Base-by-base conservation (phyloP, 2,888 invertebrate species). In the Brassicogethes aeneus region DNA sequence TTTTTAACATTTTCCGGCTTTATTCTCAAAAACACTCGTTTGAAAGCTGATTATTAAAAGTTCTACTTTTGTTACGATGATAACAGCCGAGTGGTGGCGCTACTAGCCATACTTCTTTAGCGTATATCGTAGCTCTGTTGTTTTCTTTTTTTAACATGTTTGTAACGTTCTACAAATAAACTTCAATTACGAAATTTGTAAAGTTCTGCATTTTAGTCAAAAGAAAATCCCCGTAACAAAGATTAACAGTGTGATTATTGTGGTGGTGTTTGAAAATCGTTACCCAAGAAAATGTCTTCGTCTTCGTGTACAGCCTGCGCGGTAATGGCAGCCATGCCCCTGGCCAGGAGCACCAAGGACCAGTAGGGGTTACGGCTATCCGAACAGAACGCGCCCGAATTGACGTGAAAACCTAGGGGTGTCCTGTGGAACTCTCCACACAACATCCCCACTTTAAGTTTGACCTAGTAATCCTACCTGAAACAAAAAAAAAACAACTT, bases 211-310 rank as follows among this genome's bases (percentile, higher is more conserved):
- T 7, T 5, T 23, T 23, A 23, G n/a, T n/a, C n/a, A n/a, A n/a
- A n/a, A n/a, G n/a, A n/a, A n/a, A n/a, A n/a, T n/a, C n/a, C n/a
- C n/a, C n/a, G 10, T 32, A 10, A 3, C 32, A 5, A 13, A 13
- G 7, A 13, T 5, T 23, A 10, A 23, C 5, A 23, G 23, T 5
- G 23, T 23, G 23, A 23, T 5, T 5, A 23, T n/a, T n/a, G n/a
- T n/a, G n/a, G n/a, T n/a, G n/a, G n/a, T n/a, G n/a, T n/a, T n/a
- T n/a, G n/a, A n/a, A n/a, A n/a, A n/a, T n/a, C n/a, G n/a, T 73
- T 47, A 79, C 79, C 80, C 66, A 80, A 72, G 65, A 78, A 80
- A 64, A 78, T 77, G 65, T 78, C 73, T 60, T 79, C 77, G 57
- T 79, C 76, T 52, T 69, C 70, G 55, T 74, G 72, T 54, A 70